Percentiles rank a stretch among this genome's conserved stretches.
Evolutionary conservation across 1,140 invertebrate species (phyloP).

Genomic region (Drosophila burlai): DNA sequence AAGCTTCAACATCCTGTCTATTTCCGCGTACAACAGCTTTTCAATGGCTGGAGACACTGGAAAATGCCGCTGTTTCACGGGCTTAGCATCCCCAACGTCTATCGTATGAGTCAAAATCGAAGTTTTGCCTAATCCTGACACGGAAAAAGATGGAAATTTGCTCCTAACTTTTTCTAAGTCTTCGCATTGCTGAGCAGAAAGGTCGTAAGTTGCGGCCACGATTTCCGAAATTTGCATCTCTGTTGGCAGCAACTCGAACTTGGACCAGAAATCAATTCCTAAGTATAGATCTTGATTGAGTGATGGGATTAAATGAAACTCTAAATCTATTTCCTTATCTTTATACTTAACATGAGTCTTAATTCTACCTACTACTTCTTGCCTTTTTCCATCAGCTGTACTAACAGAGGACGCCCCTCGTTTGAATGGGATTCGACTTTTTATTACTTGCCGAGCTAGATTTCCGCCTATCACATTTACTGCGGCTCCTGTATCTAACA

Average conservation of each 20-base stretch:
- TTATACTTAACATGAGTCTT: neutral
- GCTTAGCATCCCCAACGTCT: neutral
- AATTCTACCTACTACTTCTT: neutral
- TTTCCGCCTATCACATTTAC: neutral
- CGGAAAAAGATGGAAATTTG: neutral
- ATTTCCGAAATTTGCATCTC: neutral
- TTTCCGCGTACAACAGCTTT: neutral
- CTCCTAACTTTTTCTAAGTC: neutral
- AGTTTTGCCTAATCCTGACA: neutral
- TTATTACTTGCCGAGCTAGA: neutral
- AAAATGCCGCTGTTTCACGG: constrained; percentile 2
- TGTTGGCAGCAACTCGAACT: neutral
- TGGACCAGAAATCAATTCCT: neutral
- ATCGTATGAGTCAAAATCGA: neutral
- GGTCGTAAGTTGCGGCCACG: neutral
- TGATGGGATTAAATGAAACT: neutral
- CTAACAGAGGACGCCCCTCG: neutral
- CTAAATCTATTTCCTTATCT: neutral
- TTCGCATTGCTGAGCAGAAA: neutral
- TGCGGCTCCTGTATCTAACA: neutral
- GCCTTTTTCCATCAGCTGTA: neutral
- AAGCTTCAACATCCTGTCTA: neutral
- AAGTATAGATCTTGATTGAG: neutral
- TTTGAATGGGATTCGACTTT: neutral
- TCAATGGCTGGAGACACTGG: neutral